Evolutionary conservation across 2,113 vertebrate species (phyloP).

Genomic region (Antechinus flavipes): DNA sequence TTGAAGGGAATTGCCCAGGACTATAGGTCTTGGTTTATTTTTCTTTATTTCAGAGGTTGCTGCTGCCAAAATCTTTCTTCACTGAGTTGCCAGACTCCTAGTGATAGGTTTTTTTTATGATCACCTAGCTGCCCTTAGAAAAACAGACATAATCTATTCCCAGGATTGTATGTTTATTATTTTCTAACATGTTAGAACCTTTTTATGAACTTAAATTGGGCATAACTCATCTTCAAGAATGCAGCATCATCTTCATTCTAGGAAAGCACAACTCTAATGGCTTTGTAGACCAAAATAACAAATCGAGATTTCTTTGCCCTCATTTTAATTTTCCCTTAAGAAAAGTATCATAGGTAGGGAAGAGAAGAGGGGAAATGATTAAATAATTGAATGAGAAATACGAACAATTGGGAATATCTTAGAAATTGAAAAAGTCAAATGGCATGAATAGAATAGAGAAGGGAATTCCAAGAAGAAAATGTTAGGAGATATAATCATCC

Average conservation of each 20-base stretch:
- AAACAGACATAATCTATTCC: neutral
- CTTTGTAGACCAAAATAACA: neutral
- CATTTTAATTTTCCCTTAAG: slow-evolving; percentile 31
- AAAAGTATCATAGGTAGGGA: neutral
- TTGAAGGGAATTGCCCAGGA: neutral
- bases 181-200: neutral
- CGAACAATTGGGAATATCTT: neutral
- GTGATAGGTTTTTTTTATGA: neutral
- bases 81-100: neutral
- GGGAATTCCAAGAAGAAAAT: slow-evolving; percentile 5
- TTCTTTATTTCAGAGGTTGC: neutral
- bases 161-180: neutral
- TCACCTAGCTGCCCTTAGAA: neutral
- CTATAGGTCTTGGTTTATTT: neutral
- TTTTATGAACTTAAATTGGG: neutral
- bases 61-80: neutral
- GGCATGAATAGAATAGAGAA: neutral
- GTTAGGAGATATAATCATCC: neutral
- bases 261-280: neutral
- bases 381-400: neutral
- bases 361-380: neutral
- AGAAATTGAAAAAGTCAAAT: neutral
- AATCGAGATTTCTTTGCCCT: neutral
- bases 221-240: neutral
- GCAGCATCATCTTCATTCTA: neutral